Evolutionary conservation across 2,113 vertebrate genomes (phyloP).

Genomic region (Phocoena phocoena): DNA sequence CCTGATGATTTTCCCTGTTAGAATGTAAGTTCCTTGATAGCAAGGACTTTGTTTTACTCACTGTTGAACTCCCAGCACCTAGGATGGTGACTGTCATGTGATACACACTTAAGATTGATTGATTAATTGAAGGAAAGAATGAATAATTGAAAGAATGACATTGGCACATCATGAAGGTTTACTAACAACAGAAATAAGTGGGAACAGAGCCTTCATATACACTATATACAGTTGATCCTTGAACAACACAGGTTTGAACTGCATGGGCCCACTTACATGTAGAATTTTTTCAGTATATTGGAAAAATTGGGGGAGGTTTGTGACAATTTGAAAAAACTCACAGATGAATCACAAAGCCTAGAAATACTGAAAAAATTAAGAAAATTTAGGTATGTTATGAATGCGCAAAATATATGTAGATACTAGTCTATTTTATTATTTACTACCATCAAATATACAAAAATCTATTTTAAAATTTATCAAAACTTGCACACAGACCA

Average conservation of each 20-base stretch:
- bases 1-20: neutral
- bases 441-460: neutral
- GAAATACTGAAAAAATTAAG: neutral
- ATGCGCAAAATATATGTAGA: neutral
- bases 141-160: neutral
- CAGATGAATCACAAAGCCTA: neutral
- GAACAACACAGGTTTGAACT: neutral
- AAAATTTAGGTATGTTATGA: neutral
- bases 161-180: neutral
- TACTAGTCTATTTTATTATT: neutral
- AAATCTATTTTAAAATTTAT: neutral
- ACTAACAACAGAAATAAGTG: neutral
- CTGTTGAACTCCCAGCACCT: neutral
- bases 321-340: neutral
- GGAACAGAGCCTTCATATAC: neutral
- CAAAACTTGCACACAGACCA: neutral
- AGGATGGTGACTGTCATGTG: neutral
- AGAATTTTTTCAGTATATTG: neutral
- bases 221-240: neutral
- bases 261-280: rapidly evolving
- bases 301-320: neutral
- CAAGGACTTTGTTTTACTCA: neutral
- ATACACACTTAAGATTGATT: neutral
- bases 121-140: neutral
- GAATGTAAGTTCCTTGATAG: neutral